Evolutionary conservation across 2,888 invertebrate species (phyloP).

Genomic region (Ophion ellenae): DNA sequence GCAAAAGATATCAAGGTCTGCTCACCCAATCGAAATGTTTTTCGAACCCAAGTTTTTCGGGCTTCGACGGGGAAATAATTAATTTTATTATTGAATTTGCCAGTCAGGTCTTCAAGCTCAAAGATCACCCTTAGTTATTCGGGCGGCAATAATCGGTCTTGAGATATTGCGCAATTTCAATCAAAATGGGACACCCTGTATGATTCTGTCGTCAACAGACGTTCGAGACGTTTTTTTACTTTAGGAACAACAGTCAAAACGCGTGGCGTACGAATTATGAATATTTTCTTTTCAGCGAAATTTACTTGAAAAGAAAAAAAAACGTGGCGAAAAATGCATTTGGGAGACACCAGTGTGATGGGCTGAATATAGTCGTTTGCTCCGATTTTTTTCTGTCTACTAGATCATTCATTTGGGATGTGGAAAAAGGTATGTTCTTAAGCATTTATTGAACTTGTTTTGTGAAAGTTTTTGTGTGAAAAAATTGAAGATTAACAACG

Average conservation of each 20-base stretch:
- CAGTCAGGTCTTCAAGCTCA: not conserved
- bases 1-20: not conserved
- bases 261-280: not conserved
- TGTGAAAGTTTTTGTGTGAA: too few species aligned
- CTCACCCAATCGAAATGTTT: not conserved
- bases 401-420: too few species aligned
- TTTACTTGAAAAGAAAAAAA: not conserved
- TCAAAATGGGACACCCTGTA: conserved; percentile 4
- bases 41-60: not conserved
- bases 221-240: not conserved
- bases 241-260: not conserved
- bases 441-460: too few species aligned
- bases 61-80: not conserved
- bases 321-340: not conserved
- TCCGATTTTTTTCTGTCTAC: too few species aligned
- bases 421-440: too few species aligned
- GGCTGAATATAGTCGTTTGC: too few species aligned
- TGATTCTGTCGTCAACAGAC: conserved; percentile 10
- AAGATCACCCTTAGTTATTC: not conserved
- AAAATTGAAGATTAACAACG: too few species aligned
- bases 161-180: not conserved
- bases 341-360: too few species aligned
- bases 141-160: not conserved
- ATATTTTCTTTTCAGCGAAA: not conserved
- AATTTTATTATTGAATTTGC: not conserved